These are phyloP conservation scores for Monopis laevigella DNA, from an alignment of 2,888 invertebrate genomes.

Conservation along the genomic window DNA sequence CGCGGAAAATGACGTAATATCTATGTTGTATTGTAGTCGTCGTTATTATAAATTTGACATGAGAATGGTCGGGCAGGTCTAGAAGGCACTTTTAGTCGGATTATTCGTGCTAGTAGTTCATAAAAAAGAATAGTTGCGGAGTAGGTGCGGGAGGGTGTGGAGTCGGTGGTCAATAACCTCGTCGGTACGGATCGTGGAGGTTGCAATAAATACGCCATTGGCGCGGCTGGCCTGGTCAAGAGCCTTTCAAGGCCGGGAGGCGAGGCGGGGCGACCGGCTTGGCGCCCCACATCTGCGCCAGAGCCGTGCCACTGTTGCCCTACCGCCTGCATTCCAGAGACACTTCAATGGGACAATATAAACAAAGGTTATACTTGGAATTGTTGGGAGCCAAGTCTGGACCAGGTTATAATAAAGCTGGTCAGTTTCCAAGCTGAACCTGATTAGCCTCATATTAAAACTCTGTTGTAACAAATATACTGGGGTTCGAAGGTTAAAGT, in stretches of 20 bases:
- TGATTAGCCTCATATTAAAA: too few relatives aligned
- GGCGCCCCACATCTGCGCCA: constrained; percentile 54
- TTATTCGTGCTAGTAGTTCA: constrained; percentile 36
- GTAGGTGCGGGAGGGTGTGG: constrained; percentile 19
- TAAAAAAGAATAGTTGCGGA: constrained; percentile 41
- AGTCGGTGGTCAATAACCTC: constrained; percentile 58
- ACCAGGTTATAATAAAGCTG: too few relatives aligned
- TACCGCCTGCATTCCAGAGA: constrained; percentile 47
- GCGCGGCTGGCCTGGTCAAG: constrained; percentile 62
- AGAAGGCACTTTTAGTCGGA: constrained; percentile 25
- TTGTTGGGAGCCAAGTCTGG: too few relatives aligned
- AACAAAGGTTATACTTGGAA: too few relatives aligned
- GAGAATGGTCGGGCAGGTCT: constrained; percentile 43
- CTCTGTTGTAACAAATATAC: too few relatives aligned
- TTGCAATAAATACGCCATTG: constrained; percentile 66
- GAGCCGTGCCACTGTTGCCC: constrained; percentile 39
- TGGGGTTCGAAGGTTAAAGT: too few relatives aligned
- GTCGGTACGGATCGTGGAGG: constrained; percentile 56
- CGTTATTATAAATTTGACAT: constrained; percentile 58
- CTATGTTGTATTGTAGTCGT: constrained; percentile 60
- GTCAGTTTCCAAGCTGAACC: too few relatives aligned
- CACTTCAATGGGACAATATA: too few relatives aligned
- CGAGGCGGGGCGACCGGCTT: constrained; percentile 49
- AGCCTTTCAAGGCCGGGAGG: constrained; percentile 66
- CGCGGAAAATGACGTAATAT: constrained; percentile 67